Percentiles rank a stretch among this genome's conserved stretches.
phyloP scores from a whole-genome alignment of 2,888 invertebrate species.

The Drosophila suboccidentalis region DNA sequence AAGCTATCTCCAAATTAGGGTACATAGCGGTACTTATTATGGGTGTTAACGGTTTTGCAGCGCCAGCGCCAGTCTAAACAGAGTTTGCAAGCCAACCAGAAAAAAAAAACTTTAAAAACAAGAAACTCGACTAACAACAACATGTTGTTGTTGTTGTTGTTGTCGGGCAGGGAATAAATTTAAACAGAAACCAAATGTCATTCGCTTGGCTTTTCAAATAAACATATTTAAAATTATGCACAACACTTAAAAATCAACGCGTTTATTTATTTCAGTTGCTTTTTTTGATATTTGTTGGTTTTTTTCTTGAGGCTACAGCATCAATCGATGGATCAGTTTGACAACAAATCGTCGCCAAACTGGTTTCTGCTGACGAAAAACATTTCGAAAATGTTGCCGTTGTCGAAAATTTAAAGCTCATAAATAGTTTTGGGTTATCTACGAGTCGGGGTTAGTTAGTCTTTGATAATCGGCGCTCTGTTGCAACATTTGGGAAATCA shows the following conservation, averaged over 20 bases:
- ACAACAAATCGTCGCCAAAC: constrained; percentile 73
- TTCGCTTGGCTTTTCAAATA: constrained; percentile 59
- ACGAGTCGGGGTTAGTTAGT: constrained; percentile 51
- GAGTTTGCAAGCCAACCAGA: constrained; percentile 54
- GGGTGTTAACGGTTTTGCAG: constrained; percentile 83
- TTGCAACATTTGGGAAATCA: constrained; percentile 66
- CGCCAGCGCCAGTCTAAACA: constrained; percentile 46
- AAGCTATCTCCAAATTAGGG: constrained; percentile 76
- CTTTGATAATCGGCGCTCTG: constrained; percentile 60
- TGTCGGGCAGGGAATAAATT: constrained; percentile 60
- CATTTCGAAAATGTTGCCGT: constrained; percentile 76
- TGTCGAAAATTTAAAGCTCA: constrained; percentile 70
- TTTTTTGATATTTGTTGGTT: constrained; percentile 1
- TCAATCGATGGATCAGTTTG: constrained; percentile 72
- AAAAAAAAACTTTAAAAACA: constrained; percentile 8
- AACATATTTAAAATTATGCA: constrained; percentile 79
- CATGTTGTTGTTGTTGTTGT: constrained; percentile 26
- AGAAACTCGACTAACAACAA: constrained; percentile 66
- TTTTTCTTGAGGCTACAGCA: constrained; percentile 22
- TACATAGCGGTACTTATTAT: constrained; percentile 84
- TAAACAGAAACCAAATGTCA: constrained; percentile 73
- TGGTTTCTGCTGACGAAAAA: constrained; percentile 55
- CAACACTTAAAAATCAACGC: constrained; percentile 81
- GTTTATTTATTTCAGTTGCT: constrained; percentile 64
- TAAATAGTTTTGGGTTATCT: constrained; percentile 69